phyloP scores from a whole-genome alignment of 2,797 vertebrate species.

The Ataeniobius toweri region DNA sequence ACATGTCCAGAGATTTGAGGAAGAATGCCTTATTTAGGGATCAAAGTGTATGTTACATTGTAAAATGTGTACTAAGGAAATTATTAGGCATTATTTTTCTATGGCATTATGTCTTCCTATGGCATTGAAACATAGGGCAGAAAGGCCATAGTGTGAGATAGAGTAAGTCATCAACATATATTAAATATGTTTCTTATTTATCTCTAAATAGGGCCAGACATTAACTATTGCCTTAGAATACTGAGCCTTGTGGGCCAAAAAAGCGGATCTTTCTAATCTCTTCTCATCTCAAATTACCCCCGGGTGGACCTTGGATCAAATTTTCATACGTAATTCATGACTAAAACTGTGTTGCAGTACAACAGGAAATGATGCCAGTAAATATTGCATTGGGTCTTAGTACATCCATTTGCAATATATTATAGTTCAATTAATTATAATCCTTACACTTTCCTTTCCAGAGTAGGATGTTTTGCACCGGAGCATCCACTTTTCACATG shows the following conservation, averaged over 20 bases:
- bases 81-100: not conserved
- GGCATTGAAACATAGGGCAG: not conserved
- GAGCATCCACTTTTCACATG: constrained; percentile 5
- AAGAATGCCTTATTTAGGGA: not conserved
- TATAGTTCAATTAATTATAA: constrained; percentile 15
- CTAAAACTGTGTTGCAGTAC: constrained; percentile 12
- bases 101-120: not conserved
- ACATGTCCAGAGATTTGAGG: not conserved
- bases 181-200: not conserved
- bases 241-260: constrained; percentile 5
- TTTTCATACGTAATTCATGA: constrained; percentile 41
- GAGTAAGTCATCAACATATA: not conserved
- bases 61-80: not conserved
- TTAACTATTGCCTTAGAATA: constrained; percentile 1
- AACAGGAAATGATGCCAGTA: constrained; percentile 9
- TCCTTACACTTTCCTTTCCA: constrained; percentile 30
- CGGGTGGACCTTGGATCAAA: constrained; percentile 10
- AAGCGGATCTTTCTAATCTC: constrained; percentile 4
- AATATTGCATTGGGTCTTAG: constrained; percentile 31
- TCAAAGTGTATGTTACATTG: not conserved
- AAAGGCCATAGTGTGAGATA: not conserved
- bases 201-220: constrained; percentile 13
- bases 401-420: constrained; percentile 25
- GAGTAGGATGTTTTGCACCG: not conserved
- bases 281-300: constrained; percentile 16